Conservation (phyloP, 2,888 invertebrate genomes). For the Mactromeris polynyma region DNA sequence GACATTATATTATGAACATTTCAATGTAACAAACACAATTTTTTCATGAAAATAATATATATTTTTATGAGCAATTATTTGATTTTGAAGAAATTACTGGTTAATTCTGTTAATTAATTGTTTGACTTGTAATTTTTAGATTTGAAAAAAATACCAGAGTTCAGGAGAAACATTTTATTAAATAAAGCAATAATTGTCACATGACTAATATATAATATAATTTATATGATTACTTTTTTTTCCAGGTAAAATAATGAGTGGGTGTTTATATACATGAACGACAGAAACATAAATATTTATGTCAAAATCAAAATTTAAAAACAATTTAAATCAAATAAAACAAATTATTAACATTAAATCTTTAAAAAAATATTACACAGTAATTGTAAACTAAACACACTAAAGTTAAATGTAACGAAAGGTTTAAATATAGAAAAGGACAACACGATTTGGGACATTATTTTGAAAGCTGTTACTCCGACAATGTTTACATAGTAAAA, state of each 20-base stretch:
- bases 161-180: too few species aligned
- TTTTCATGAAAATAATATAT: too few species aligned
- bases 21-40: too few species aligned
- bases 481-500: conserved; percentile 12
- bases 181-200: too few species aligned
- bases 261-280: background rate
- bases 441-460: conserved; percentile 5
- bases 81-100: background rate
- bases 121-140: background rate
- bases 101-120: background rate
- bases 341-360: background rate
- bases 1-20: too few species aligned
- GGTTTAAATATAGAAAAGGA: background rate
- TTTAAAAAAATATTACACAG: background rate
- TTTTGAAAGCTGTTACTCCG: background rate
- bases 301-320: background rate
- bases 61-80: background rate
- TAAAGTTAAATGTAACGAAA: background rate
- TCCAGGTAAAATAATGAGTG: too few species aligned
- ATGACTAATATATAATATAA: too few species aligned
- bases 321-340: too few species aligned
- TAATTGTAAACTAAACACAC: background rate
- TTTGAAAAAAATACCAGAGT: too few species aligned
- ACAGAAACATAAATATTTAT: background rate
- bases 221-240: too few species aligned